Evolutionary conservation across 2,797 vertebrate genomes (phyloP), one percentile per base, ranked within the genome.

Genomic region (Enteromius afrohamiltoni): DNA sequence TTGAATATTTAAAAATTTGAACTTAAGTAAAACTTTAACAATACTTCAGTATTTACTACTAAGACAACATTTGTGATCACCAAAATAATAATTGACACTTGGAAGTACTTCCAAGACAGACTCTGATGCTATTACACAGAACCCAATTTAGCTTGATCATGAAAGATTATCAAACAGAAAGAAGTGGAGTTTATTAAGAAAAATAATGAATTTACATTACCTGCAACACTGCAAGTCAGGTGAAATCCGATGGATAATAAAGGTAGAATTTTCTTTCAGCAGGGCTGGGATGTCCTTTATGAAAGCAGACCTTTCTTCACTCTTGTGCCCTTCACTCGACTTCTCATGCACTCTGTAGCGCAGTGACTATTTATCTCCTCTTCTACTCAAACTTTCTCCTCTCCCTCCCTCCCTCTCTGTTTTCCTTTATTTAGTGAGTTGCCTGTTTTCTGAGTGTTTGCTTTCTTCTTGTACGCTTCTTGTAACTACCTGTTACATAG

Each of bases 241-340:
- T 60, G 45, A 85, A 78, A 77, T 8, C 26, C 37, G 40, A 40
- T 67, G 23, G 16, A 64, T 64, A n/a, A 60, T 51, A 8, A 8
- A 53, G 2, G 31, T 67, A 69, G 29, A 77, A 13, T 47, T 82
- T 86, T 85, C 85, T 77, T 53, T 80, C 64, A 79, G 68, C 73
- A 80, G 84, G 74, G 55, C 86, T 73, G 70, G 45, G 88, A 88
- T 85, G 86, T 87, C 81, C 85, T 83, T 82, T 26, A 21, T 5
- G 73, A 84, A 80, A 84, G 67, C 29, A 74, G 74, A 69, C 82
- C 82, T 58, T 86, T 49, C 62, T 85, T 73, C 68, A 86, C 89
- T 88, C 86, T 58, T 58, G 71, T 93, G 93, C 70, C 93, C 94
- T 95, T 94, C 88, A 91, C 86, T 88, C 80, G 70, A 86, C 79